Base-by-base conservation (phyloP, 2,797 vertebrate species). In the Enteromius argenteus region DNA sequence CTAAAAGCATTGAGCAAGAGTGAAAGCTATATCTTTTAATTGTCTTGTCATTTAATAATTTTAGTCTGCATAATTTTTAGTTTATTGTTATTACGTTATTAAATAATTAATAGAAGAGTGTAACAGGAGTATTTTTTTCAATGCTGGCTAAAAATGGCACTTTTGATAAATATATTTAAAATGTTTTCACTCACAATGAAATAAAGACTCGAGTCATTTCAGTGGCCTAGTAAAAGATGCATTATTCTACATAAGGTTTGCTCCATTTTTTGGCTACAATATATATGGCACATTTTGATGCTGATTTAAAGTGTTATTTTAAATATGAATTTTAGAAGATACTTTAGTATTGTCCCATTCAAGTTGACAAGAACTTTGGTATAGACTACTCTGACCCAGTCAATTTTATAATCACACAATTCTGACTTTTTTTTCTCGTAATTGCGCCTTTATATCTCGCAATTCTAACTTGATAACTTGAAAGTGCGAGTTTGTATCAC, bases 1-100 rank as follows among this genome's bases (percentile, higher is more conserved):
- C 67, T 85, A 53, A 39, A 74, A 79, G 66, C 74, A 56, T 76
- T 85, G 79, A 77, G 75, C 56, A 81, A 74, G 49, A 81, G n/a
- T 23, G 76, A 67, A 72, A 15, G 10, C 37, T 79, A 60, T 83
- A 67, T 76, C 44, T 81, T 62, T 83, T 56, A 49, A 42, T 62
- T 13, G 56, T 14, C 11, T 60, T 13, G 23, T 15, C 14, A 64
- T 35, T 66, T 19, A 35, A 35, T 4, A 66, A 35, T 8, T 66
- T 66, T 19, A 66, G 46, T 53, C 32, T 56, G 32, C 10, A 17
- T 46, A 21, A 5, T 76, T 81, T 46, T 21, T 37, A 81, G 62
- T 66, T 64, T 27, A 64, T 27, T 56, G 21, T 7, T 7, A 0
- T 23, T 23, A 69, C 67, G 49, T 19, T 5, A 67, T 39, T 46